These are phyloP conservation scores for Melanocharis versteri DNA, from an alignment of 2,113 vertebrate genomes.

Conservation along the genomic window DNA sequence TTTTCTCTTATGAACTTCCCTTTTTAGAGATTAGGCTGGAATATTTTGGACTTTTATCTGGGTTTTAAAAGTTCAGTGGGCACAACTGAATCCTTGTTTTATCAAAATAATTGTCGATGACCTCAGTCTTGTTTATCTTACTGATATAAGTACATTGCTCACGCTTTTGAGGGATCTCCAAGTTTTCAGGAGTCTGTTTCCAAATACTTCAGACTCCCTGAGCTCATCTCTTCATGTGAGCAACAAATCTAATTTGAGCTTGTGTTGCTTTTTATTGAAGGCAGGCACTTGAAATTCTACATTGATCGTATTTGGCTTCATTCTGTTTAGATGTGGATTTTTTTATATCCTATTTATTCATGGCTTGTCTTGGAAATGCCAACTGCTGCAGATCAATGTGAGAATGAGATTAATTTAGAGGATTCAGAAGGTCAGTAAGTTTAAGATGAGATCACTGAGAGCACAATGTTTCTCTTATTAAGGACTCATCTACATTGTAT, in stretches of 20 bases:
- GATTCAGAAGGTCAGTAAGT: background rate
- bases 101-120: background rate
- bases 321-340: background rate
- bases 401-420: background rate
- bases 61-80: background rate
- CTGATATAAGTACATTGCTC: background rate
- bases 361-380: background rate
- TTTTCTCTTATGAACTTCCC: constrained; percentile 4
- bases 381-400: background rate
- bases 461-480: background rate
- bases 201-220: background rate
- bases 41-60: background rate
- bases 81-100: background rate
- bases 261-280: background rate
- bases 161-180: background rate
- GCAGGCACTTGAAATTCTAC: background rate
- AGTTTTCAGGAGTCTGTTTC: background rate
- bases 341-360: background rate
- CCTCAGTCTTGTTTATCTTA: background rate
- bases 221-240: background rate
- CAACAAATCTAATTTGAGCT: background rate
- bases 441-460: background rate
- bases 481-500: background rate
- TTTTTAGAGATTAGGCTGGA: background rate
- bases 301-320: background rate